These are phyloP conservation scores for Lepidothrix coronata DNA, from an alignment of 2,113 vertebrate genomes.

Conservation along the genomic window DNA sequence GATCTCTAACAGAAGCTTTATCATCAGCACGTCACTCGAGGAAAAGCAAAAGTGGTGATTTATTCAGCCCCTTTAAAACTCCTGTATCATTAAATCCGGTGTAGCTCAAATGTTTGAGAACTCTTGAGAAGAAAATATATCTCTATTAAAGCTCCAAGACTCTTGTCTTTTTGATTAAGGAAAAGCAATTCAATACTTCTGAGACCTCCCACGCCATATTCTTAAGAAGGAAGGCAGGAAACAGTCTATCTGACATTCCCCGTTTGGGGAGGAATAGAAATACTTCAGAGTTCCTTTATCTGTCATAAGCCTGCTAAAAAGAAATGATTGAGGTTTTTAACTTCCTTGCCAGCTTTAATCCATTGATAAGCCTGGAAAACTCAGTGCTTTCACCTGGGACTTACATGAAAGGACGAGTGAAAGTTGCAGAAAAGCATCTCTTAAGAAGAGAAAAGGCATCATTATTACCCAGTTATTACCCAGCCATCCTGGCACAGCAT, in stretches of 20 bases:
- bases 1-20: not conserved
- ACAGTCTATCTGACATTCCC: not conserved
- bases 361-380: not conserved
- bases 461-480: not conserved
- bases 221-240: conserved; percentile 2
- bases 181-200: conserved; percentile 21
- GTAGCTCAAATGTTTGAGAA: not conserved
- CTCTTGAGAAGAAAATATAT: not conserved
- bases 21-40: not conserved
- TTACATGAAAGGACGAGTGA: not conserved
- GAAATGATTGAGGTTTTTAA: not conserved
- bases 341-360: not conserved
- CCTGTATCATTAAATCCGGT: not conserved
- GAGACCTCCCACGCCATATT: not conserved
- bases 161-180: conserved; percentile 4
- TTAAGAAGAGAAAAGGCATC: not conserved
- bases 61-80: not conserved
- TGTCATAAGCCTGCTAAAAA: not conserved
- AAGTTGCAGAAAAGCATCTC: not conserved
- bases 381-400: not conserved
- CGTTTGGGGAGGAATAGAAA: not conserved
- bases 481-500: not conserved
- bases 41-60: not conserved
- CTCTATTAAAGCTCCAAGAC: conserved; percentile 4
- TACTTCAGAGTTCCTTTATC: not conserved